Conservation (phyloP, 2,797 vertebrate species). For the Cygnus olor region DNA sequence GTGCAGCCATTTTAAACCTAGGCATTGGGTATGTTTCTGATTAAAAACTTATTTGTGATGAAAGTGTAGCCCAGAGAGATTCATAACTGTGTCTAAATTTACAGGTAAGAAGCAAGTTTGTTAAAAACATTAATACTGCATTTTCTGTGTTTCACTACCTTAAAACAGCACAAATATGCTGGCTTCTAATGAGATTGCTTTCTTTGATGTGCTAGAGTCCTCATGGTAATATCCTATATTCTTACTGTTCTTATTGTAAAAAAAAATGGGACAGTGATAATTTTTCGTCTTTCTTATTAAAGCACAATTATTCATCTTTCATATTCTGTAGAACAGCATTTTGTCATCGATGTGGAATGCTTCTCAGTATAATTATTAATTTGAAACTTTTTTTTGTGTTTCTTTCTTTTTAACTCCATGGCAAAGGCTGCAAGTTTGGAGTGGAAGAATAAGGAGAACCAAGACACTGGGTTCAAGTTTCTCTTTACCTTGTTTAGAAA, state of each 20-base stretch:
- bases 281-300: neutral
- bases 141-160: neutral
- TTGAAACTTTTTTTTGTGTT: constrained; percentile 18
- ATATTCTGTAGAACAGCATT: neutral
- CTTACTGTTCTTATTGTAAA: neutral
- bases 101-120: neutral
- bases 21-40: neutral
- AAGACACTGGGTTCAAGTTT: constrained; percentile 97
- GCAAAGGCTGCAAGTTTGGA: constrained; percentile 94
- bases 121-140: accelerated
- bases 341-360: neutral
- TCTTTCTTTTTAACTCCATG: neutral
- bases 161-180: neutral
- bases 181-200: neutral
- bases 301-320: neutral
- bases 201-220: neutral
- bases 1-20: neutral
- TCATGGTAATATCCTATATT: neutral
- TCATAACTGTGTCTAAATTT: neutral
- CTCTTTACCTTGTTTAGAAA: constrained; percentile 97
- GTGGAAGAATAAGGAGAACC: constrained; percentile 96
- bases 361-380: neutral
- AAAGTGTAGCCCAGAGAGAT: neutral
- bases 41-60: neutral
- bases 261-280: neutral